Conservation (phyloP, 1,140 invertebrate genomes). For the Ceratina japonica region DNA sequence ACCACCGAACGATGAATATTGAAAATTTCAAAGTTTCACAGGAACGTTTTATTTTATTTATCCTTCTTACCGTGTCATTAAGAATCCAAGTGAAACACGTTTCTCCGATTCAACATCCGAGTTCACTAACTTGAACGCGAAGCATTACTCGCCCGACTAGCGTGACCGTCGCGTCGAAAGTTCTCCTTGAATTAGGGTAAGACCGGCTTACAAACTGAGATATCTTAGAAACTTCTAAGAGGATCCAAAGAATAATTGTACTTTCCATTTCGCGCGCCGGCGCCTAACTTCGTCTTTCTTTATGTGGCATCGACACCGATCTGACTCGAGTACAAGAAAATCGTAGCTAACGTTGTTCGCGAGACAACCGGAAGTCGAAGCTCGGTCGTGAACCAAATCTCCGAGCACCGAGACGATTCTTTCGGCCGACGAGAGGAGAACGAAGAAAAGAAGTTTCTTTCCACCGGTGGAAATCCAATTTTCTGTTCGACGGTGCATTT, state of each 20-base stretch:
- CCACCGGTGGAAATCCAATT: conserved; percentile 36
- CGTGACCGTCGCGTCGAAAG: conserved; percentile 24
- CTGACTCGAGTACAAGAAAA: not conserved
- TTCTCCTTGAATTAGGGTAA: conserved; percentile 39
- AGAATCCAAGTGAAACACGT: not conserved
- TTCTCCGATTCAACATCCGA: not conserved
- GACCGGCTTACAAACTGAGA: conserved; percentile 40
- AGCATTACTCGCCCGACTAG: conserved; percentile 29
- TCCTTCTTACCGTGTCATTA: not conserved
- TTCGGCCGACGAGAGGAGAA: too few species aligned
- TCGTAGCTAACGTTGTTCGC: not conserved
- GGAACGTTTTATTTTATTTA: not conserved
- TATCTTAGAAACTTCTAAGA: conserved; percentile 52
- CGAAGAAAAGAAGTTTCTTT: conserved; percentile 10
- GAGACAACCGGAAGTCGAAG: not conserved
- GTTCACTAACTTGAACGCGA: conserved; percentile 1
- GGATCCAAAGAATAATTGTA: conserved; percentile 50
- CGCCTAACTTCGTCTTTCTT: not conserved
- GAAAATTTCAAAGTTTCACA: conserved; percentile 17
- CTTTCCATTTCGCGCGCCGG: conserved; percentile 17
- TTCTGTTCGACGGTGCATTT: conserved; percentile 50
- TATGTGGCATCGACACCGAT: not conserved
- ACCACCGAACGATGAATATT: too few species aligned
- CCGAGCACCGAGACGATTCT: not conserved
- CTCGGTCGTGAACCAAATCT: not conserved